Evolutionary conservation across 2,888 invertebrate genomes (phyloP).

Genomic region (Trisateles emortualis): DNA sequence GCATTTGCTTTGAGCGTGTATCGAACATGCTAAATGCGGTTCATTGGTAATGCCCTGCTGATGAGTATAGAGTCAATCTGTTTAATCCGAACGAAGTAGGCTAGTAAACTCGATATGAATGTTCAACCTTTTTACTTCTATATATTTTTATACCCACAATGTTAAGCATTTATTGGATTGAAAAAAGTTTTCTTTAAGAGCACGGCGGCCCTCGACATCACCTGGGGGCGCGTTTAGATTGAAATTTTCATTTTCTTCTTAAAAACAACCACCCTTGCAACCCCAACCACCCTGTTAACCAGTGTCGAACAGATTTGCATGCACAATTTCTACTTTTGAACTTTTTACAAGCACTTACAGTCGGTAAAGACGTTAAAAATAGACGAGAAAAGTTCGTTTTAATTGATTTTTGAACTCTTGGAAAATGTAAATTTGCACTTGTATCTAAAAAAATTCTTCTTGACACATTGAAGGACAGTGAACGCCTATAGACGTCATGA

Average conservation of each 20-base stretch:
- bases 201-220: slow-evolving; percentile 57
- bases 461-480: too few species aligned
- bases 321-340: slow-evolving; percentile 65
- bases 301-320: slow-evolving; percentile 71
- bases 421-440: slow-evolving; percentile 18
- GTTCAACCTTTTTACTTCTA: slow-evolving; percentile 17
- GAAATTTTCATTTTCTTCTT: slow-evolving; percentile 80
- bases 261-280: slow-evolving; percentile 66
- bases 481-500: too few species aligned
- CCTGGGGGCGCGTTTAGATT: slow-evolving; percentile 81
- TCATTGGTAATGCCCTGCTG: too few species aligned
- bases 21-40: too few species aligned
- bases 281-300: slow-evolving; percentile 57
- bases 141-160: slow-evolving; percentile 23
- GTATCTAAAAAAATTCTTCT: slow-evolving; percentile 5
- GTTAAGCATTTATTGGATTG: slow-evolving; percentile 54
- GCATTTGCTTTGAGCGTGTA: too few species aligned
- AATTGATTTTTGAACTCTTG: slow-evolving; percentile 27
- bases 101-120: too few species aligned
- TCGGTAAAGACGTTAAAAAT: slow-evolving; percentile 33
- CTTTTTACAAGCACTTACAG: slow-evolving; percentile 45
- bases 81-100: neutral
- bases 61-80: too few species aligned
- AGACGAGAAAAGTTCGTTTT: slow-evolving; percentile 20
- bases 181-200: slow-evolving; percentile 55